Percentiles rank a stretch among this genome's conserved stretches.
phyloP scores from a whole-genome alignment of 2,113 vertebrate species.

The Carassius gibelio region DNA sequence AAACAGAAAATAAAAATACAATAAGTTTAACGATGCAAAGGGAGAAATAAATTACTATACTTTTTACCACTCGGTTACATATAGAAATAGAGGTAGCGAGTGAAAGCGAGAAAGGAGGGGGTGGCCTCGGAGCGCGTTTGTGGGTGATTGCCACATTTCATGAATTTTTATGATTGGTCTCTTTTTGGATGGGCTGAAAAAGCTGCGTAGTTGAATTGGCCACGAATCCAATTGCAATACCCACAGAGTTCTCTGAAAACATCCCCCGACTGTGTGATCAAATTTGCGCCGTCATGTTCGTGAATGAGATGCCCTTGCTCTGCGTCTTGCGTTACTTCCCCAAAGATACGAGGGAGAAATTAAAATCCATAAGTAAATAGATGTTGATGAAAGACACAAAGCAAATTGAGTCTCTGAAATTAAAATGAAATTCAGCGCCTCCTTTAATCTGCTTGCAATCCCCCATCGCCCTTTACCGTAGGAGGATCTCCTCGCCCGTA shows the following conservation, averaged over 20 bases:
- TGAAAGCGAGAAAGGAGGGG: constrained; percentile 48
- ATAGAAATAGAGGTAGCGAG: constrained; percentile 52
- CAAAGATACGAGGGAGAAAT: constrained; percentile 51
- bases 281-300: constrained; percentile 46
- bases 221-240: constrained; percentile 54
- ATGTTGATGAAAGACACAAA: constrained; percentile 56
- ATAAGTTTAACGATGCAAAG: too few species aligned
- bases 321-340: constrained; percentile 49
- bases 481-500: constrained; percentile 25
- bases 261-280: constrained; percentile 51
- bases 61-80: too few species aligned
- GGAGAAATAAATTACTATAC: too few species aligned
- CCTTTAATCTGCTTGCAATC: constrained; percentile 50
- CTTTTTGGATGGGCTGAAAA: constrained; percentile 31
- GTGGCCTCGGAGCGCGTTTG: constrained; percentile 29
- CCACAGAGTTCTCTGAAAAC: constrained; percentile 49
- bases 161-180: constrained; percentile 40
- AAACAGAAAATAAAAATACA: too few species aligned
- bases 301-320: constrained; percentile 46
- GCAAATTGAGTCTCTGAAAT: constrained; percentile 58
- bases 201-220: constrained; percentile 50
- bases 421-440: constrained; percentile 56
- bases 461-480: constrained; percentile 29
- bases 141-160: constrained; percentile 41
- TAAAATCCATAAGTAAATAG: constrained; percentile 52